Percentiles rank a stretch among this genome's conserved stretches.
Evolutionary conservation across 2,888 invertebrate species (phyloP).

Genomic region (Lapara coniferarum): DNA sequence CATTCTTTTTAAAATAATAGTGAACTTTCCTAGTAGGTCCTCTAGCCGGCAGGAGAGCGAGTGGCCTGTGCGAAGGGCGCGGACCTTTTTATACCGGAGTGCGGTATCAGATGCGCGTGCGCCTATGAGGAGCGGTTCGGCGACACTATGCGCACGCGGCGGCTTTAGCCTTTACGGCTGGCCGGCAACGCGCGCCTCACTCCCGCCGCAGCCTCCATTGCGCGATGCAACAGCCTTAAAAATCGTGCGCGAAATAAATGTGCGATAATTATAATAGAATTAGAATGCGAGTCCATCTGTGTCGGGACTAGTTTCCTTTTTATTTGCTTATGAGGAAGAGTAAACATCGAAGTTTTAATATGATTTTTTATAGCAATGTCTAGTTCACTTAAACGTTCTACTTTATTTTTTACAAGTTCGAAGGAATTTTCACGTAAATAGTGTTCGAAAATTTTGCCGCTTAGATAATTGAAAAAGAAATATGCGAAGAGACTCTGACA

Average conservation of each 20-base stretch:
- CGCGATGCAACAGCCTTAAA: constrained; percentile 57
- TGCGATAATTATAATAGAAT: constrained; percentile 1
- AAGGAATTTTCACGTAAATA: too few species aligned
- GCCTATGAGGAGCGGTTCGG: constrained; percentile 64
- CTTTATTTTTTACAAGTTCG: too few species aligned
- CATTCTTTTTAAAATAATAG: constrained; percentile 31
- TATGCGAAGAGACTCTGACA: too few species aligned
- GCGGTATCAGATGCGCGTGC: constrained; percentile 74
- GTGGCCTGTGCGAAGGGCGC: constrained; percentile 52
- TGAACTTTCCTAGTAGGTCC: constrained; percentile 32
- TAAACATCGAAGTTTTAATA: too few species aligned
- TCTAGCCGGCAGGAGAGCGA: constrained; percentile 39
- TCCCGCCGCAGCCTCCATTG: constrained; percentile 62
- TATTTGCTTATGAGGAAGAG: too few species aligned
- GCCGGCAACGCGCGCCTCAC: constrained; percentile 56
- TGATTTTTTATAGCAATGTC: too few species aligned
- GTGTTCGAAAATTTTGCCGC: too few species aligned
- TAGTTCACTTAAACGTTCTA: too few species aligned
- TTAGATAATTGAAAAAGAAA: too few species aligned
- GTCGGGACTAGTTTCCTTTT: not conserved
- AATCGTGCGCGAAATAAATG: constrained; percentile 11
- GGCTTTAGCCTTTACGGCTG: constrained; percentile 39
- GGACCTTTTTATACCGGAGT: constrained; percentile 66
- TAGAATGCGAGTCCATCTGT: not conserved
- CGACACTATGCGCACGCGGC: constrained; percentile 57